Evolutionary conservation across 2,888 invertebrate species (phyloP).

Genomic region (Auanema freiburgensis): DNA sequence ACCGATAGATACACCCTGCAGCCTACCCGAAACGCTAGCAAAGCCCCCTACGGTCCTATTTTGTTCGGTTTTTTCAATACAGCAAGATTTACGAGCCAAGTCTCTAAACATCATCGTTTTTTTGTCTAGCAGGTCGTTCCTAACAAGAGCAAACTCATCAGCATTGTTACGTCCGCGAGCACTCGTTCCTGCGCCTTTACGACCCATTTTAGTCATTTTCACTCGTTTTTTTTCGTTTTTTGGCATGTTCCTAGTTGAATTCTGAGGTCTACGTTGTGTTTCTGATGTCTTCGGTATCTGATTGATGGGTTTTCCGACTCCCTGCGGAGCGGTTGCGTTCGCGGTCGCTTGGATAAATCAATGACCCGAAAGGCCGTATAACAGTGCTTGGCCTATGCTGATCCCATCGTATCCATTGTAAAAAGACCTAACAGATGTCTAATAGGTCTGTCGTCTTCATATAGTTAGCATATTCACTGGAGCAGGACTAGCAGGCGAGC

Average conservation of each 20-base stretch:
- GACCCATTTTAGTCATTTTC: too few relatives aligned
- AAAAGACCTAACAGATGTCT: slow-evolving; percentile 4
- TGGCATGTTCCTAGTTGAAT: too few relatives aligned
- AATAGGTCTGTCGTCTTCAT: background rate
- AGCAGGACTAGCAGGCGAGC: background rate
- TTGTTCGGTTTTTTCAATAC: slow-evolving; percentile 1
- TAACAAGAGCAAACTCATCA: too few relatives aligned
- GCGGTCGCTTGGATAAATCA: slow-evolving; percentile 11
- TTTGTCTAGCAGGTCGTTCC: too few relatives aligned
- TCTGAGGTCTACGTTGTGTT: too few relatives aligned
- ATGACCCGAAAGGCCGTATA: slow-evolving; percentile 21
- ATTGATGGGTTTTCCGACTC: background rate
- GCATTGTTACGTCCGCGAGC: too few relatives aligned
- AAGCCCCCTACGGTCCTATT: slow-evolving; percentile 7
- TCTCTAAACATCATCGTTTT: too few relatives aligned
- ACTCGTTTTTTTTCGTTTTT: too few relatives aligned
- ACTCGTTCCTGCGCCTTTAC: too few relatives aligned
- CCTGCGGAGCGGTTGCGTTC: slow-evolving; percentile 2
- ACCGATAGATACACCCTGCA: slow-evolving; percentile 2
- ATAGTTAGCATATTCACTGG: background rate
- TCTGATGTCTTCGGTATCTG: background rate
- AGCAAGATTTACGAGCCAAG: too few relatives aligned
- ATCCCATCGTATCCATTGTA: slow-evolving; percentile 1
- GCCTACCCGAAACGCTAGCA: slow-evolving; percentile 22
- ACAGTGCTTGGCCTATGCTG: slow-evolving; percentile 19